A percentile compares a stretch with the other conserved stretches of the same genome.
Conservation (phyloP, 2,888 invertebrate species). For the Caenorhabditis drosophilae region DNA sequence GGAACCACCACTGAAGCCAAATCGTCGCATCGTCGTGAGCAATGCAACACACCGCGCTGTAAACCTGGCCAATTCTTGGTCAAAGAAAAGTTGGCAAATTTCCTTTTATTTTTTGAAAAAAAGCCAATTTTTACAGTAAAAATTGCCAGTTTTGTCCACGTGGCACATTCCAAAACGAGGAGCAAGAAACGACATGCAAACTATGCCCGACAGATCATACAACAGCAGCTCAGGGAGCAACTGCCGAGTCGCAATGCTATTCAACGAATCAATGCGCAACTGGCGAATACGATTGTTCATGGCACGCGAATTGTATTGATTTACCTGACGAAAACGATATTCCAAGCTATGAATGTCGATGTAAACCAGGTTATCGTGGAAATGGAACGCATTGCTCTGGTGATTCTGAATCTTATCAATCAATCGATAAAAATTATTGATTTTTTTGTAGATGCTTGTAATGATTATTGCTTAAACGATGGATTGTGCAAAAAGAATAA, state of each 20-base stretch:
- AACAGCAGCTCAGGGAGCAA: slow-evolving; percentile 73
- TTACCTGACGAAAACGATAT: slow-evolving; percentile 67
- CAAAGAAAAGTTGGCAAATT: slow-evolving; percentile 78
- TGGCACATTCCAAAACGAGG: slow-evolving; percentile 91
- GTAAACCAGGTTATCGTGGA: slow-evolving; percentile 89
- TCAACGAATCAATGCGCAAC: slow-evolving; percentile 69
- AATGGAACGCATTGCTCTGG: slow-evolving; percentile 68
- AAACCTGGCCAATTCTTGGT: slow-evolving; percentile 88
- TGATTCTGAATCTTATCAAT: background rate
- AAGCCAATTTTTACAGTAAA: slow-evolving; percentile 69
- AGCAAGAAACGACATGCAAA: slow-evolving; percentile 86
- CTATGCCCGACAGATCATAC: slow-evolving; percentile 91
- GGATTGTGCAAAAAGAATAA: slow-evolving; percentile 68
- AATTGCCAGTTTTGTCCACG: slow-evolving; percentile 90
- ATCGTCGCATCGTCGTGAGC: slow-evolving; percentile 84
- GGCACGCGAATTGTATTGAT: slow-evolving; percentile 68
- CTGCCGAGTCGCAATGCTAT: slow-evolving; percentile 66
- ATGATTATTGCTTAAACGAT: slow-evolving; percentile 68
- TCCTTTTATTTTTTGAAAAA: no score
- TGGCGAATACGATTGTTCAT: slow-evolving; percentile 68
- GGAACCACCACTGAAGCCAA: slow-evolving; percentile 87
- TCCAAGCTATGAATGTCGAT: slow-evolving; percentile 79
- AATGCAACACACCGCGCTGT: slow-evolving; percentile 85
- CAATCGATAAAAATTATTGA: no score
- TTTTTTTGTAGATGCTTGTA: slow-evolving; percentile 66